Evolutionary conservation across 2,113 vertebrate species (phyloP), one percentile per base, ranked within the genome.

Genomic region (Excalfactoria chinensis): DNA sequence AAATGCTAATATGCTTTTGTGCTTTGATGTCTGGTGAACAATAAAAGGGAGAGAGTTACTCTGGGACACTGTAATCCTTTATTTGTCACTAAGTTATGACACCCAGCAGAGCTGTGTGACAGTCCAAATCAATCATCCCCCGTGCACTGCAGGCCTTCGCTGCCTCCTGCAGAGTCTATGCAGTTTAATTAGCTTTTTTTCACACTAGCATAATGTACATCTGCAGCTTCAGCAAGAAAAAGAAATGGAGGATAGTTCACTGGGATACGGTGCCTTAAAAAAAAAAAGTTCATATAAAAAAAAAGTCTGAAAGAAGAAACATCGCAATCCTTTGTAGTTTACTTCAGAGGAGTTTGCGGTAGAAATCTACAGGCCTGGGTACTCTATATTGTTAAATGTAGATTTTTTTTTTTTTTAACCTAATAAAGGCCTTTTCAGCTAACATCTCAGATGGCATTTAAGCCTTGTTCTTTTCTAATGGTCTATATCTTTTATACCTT

Each of bases 21-120:
- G 96, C 99, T 99, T 99, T 99, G 99, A 99, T 98, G 98, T 99
- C 97, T 96, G 97, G 94, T 62, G 93, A 97, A 98, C 98, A 98
- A 98, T 98, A 97, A 93, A 97, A 97, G 97, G 94, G 95, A 97
- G 95, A 94, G 97, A 97, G 97, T 97, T 95, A 97, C 97, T 97
- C 96, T 95, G 97, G 97, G 97, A 98, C 97, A 97, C 98, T 98
- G 98, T 97, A 98, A 98, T 98, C 97, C 98, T 97, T 97, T 97
- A 97, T 98, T 98, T 98, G 97, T 98, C 98, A 97, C 98, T 97
- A 97, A 97, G 97, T 98, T 98, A 97, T 98, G 97, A 98, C 97
- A 97, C 98, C 98, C 98, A 98, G 97, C 98, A 96, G 98, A 97
- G 98, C 97, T 44, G 94, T 89, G 97, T 98, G 98, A 98, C 98